Evolutionary conservation across 2,888 invertebrate species (phyloP).

Genomic region (Pollenia griseotomentosa): DNA sequence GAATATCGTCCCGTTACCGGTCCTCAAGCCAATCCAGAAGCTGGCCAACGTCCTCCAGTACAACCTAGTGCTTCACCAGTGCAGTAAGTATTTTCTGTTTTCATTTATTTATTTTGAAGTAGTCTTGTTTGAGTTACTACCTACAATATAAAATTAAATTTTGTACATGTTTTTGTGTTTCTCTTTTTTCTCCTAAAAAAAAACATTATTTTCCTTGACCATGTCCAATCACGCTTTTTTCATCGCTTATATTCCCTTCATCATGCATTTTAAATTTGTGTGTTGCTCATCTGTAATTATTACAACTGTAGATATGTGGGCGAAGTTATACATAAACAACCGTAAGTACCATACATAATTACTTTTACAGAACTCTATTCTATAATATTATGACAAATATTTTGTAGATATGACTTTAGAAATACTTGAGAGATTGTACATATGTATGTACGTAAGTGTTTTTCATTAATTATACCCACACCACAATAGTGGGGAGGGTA

Average conservation of each 20-base stretch:
- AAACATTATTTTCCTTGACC: constrained; percentile 12
- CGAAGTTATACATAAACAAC: constrained; percentile 89
- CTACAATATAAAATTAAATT: constrained; percentile 49
- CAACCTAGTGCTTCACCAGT: constrained; percentile 86
- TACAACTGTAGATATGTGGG: constrained; percentile 87
- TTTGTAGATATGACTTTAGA: too few species aligned
- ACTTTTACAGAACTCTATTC: not conserved
- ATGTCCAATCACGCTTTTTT: constrained; percentile 36
- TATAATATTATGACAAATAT: constrained; percentile 21
- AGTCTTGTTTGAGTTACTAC: constrained; percentile 9
- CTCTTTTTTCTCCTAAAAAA: constrained; percentile 38
- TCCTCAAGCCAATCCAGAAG: constrained; percentile 85
- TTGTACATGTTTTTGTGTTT: constrained; percentile 68
- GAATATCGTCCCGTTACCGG: constrained; percentile 94
- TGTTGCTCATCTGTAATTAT: constrained; percentile 74
- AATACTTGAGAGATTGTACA: too few species aligned
- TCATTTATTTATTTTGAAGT: constrained; percentile 60
- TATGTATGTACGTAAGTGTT: too few species aligned
- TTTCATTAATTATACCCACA: too few species aligned
- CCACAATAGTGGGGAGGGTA: too few species aligned
- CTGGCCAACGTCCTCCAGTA: constrained; percentile 87
- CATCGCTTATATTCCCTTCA: constrained; percentile 62
- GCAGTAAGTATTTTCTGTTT: constrained; percentile 87
- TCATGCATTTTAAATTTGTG: constrained; percentile 50
- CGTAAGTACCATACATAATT: constrained; percentile 86